Conservation (phyloP, 1,140 invertebrate genomes). For the Coelopa frigida region DNA sequence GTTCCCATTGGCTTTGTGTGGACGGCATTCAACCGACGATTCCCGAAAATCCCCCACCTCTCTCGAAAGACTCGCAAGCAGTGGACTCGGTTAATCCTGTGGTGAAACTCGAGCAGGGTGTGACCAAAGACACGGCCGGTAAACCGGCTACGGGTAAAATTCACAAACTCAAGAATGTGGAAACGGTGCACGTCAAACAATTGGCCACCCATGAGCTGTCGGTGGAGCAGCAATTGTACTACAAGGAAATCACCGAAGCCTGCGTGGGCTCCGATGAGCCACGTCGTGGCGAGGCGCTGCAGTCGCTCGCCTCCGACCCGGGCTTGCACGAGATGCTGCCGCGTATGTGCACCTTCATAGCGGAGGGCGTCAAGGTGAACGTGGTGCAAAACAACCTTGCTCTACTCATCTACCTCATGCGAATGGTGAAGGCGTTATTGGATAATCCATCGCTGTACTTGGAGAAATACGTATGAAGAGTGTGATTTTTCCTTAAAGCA, state of each 20-base stretch:
- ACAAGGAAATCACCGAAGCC: constrained; percentile 99
- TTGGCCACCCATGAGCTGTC: constrained; percentile 92
- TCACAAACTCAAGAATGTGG: constrained; percentile 74
- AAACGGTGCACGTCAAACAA: constrained; percentile 92
- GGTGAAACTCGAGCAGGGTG: constrained; percentile 64
- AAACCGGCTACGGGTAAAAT: constrained; percentile 71
- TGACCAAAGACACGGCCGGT: constrained; percentile 59
- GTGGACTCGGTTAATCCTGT: constrained; percentile 87
- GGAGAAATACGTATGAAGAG: constrained; percentile 99
- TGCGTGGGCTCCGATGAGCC: constrained; percentile 97
- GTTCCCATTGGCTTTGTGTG: constrained; percentile 94
- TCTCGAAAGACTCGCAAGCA: constrained; percentile 81
- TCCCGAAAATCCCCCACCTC: constrained; percentile 87
- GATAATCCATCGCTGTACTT: constrained; percentile 94
- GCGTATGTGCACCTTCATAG: constrained; percentile 95
- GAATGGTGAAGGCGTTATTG: constrained; percentile 94
- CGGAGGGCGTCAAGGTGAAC: constrained; percentile 96
- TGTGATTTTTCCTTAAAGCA: too few relatives aligned
- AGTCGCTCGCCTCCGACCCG: constrained; percentile 87
- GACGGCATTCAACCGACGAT: constrained; percentile 90
- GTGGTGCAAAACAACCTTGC: constrained; percentile 98
- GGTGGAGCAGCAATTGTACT: constrained; percentile 98
- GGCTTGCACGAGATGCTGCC: constrained; percentile 96
- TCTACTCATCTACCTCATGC: constrained; percentile 95
- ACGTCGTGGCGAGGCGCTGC: constrained; percentile 87